Conservation (phyloP, 1,140 invertebrate species). For the Aphaenogaster floridana region DNA sequence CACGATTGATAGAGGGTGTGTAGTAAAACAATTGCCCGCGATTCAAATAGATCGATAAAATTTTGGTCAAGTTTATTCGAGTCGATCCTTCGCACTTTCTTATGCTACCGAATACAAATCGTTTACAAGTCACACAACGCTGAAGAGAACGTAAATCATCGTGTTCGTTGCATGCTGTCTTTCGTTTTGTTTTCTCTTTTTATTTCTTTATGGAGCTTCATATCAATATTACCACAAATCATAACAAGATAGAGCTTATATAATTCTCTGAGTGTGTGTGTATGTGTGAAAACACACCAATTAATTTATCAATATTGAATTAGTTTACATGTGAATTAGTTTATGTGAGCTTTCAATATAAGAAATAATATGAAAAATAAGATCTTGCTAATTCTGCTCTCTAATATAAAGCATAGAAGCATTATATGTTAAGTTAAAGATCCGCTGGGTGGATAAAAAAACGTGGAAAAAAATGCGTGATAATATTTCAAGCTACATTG, state of each 20-base stretch:
- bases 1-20: neutral
- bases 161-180: neutral
- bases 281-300: constrained; percentile 5
- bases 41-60: constrained; percentile 39
- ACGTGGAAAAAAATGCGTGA: constrained; percentile 15
- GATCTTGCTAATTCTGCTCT: neutral
- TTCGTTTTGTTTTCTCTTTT: constrained; percentile 14
- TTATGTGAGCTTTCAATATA: neutral
- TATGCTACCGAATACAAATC: constrained; percentile 44
- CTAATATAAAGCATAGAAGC: neutral
- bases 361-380: constrained; percentile 15
- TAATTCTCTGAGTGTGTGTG: neutral
- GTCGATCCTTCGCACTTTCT: constrained; percentile 46
- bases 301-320: constrained; percentile 29
- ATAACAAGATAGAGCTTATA: constrained; percentile 38
- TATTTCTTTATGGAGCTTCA: neutral
- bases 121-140: constrained; percentile 45
- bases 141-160: constrained; percentile 38
- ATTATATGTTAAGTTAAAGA: neutral
- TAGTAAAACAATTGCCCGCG: constrained; percentile 22
- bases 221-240: constrained; percentile 32
- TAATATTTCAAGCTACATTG: neutral
- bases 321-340: neutral
- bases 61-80: constrained; percentile 68
- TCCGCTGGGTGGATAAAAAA: neutral